Percentiles rank a stretch among this genome's conserved stretches.
phyloP scores from a whole-genome alignment of 1,140 invertebrate species.

The Aricia agestis region DNA sequence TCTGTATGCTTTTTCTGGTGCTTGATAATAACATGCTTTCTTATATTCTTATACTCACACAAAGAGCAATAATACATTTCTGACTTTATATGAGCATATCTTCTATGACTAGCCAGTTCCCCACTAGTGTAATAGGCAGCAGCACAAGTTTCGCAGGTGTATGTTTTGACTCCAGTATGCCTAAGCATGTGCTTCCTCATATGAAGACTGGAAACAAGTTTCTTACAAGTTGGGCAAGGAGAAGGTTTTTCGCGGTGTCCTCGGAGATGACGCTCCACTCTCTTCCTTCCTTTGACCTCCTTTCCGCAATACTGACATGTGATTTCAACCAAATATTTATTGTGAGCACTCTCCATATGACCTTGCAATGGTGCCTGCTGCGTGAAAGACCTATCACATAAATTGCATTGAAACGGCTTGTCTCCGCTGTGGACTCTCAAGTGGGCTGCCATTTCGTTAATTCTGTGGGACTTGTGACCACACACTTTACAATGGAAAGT shows the following conservation, averaged over 20 bases:
- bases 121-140: conserved; percentile 46
- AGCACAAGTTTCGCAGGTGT: conserved; percentile 55
- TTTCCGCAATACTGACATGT: conserved; percentile 59
- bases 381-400: conserved; percentile 45
- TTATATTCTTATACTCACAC: conserved; percentile 45
- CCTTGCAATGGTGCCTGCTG: conserved; percentile 44
- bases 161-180: conserved; percentile 46
- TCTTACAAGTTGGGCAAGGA: conserved; percentile 50
- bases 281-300: conserved; percentile 41
- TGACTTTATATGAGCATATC: conserved; percentile 41
- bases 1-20: conserved; percentile 46
- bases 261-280: conserved; percentile 45
- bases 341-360: conserved; percentile 47
- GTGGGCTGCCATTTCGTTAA: conserved; percentile 52
- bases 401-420: conserved; percentile 43
- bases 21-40: conserved; percentile 31
- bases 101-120: conserved; percentile 53
- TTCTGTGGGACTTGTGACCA: conserved; percentile 37
- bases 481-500: conserved; percentile 54
- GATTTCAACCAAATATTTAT: conserved; percentile 39
- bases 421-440: conserved; percentile 47
- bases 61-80: conserved; percentile 43
- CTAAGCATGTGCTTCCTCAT: conserved; percentile 46
- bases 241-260: conserved; percentile 34
- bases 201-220: conserved; percentile 34